Base-by-base conservation (phyloP, 2,113 vertebrate genomes). In the Periophthalmodon schlosseri region DNA sequence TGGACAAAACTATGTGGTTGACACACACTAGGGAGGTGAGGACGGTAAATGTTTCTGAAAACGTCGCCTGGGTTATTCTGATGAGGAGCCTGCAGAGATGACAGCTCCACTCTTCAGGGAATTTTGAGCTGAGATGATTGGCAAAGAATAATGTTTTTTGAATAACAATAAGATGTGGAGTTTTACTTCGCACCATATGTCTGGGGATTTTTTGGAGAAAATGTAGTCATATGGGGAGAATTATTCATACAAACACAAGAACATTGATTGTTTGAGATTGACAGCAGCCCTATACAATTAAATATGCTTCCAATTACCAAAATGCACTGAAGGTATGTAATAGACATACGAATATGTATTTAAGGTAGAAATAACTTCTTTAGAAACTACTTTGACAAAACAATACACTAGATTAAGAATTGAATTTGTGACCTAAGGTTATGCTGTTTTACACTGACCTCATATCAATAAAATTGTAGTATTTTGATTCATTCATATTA, bases 11-110 rank as follows among this genome's bases (percentile, higher is more conserved):
- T 56, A 3, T 60, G 74, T 50, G 72, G 69, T 76, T 24, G 76
- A 81, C 80, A 71, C 77, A 85, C 75, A 44, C 77, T 49, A 73
- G 56, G 77, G 75, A 81, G 80, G 72, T 78, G 77, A 84, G 24
- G 50, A 65, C 21, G 74, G 73, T 73, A 61, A 68, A 70, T 50
- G 64, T 52, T 56, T 33, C 65, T 76, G 12, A 52, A 71, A 36
- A 16, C 64, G 28, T 4, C 20, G 47, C 39, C 72, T 21, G 23
- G 83, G 76, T 36, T 70, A 69, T 23, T 23, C 15, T n/a, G 18
- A 24, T 5, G 46, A 66, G n/a, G 49, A 33, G 36, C 47, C 16
- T 50, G 69, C 10, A 39, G 13, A 49, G 50, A 65, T 69, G 65
- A 68, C 2, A 7, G 65, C n/a, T 33, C 18, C 60, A 21, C 67